Conservation (phyloP, 2,113 vertebrate genomes). For the Rhinoptilus africanus region DNA sequence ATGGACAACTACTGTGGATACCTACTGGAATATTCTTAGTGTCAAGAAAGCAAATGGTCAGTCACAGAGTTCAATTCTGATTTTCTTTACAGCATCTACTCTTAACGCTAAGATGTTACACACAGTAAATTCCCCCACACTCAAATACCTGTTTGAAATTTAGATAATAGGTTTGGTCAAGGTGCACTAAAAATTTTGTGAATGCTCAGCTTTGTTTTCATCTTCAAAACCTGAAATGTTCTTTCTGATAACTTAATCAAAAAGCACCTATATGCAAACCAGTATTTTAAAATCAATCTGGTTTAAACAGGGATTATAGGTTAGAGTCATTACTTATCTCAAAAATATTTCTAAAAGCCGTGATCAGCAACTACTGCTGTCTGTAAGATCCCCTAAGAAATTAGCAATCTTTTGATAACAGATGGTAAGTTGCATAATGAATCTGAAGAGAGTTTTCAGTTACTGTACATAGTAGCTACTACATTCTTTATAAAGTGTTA, state of each 20-base stretch:
- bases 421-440: constrained; percentile 72
- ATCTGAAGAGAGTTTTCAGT: constrained; percentile 54
- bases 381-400: constrained; percentile 56
- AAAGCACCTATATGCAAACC: constrained; percentile 50
- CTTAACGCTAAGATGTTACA: neutral
- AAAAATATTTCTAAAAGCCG: constrained; percentile 76
- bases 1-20: neutral
- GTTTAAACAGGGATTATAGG: constrained; percentile 72
- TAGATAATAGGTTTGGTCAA: neutral
- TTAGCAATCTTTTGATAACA: constrained; percentile 78
- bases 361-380: constrained; percentile 56
- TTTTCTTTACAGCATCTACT: neutral
- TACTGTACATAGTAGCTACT: constrained; percentile 43
- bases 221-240: constrained; percentile 60
- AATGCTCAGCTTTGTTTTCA: constrained; percentile 39
- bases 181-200: neutral
- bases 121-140: neutral
- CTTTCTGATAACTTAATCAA: constrained; percentile 73
- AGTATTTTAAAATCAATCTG: constrained; percentile 71
- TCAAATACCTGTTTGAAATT: neutral
- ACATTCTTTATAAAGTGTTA: constrained; percentile 73
- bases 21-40: neutral
- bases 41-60: neutral
- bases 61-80: neutral
- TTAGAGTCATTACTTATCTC: constrained; percentile 76